These are phyloP conservation scores for Morone saxatilis DNA, from an alignment of 2,113 vertebrate species.

Conservation along the genomic window DNA sequence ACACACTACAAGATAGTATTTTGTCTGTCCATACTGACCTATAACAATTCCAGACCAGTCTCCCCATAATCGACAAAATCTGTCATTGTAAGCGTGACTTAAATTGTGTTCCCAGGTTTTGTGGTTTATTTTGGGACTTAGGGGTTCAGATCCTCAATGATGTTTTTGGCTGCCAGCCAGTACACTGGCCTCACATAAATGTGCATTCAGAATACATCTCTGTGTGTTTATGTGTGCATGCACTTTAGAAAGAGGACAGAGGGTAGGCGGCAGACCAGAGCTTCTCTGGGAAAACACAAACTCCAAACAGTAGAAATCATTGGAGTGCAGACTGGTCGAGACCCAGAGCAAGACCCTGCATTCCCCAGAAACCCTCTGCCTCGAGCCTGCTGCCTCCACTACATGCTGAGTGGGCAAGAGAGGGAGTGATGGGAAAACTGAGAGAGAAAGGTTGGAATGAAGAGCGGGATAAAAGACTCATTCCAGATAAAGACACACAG, in stretches of 20 bases:
- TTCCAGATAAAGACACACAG: background rate
- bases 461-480: background rate
- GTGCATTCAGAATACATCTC: slow-evolving; percentile 51
- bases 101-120: slow-evolving; percentile 57
- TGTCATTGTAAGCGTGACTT: background rate
- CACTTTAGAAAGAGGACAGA: slow-evolving; percentile 36
- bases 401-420: slow-evolving; percentile 8
- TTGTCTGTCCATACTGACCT: background rate
- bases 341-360: slow-evolving; percentile 72
- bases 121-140: slow-evolving; percentile 58
- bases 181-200: slow-evolving; percentile 58
- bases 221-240: slow-evolving; percentile 31
- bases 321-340: slow-evolving; percentile 73
- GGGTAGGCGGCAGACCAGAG: slow-evolving; percentile 53
- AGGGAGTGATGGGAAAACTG: slow-evolving; percentile 33
- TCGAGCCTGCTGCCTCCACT: slow-evolving; percentile 30
- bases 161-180: slow-evolving; percentile 75
- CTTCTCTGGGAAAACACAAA: slow-evolving; percentile 84
- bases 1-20: background rate
- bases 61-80: slow-evolving; percentile 19
- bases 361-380: slow-evolving; percentile 66
- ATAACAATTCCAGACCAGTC: background rate
- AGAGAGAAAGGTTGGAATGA: slow-evolving; percentile 24
- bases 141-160: slow-evolving; percentile 57
- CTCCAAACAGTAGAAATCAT: slow-evolving; percentile 77